phyloP scores from a whole-genome alignment of 2,113 vertebrate species.

The Addax nasomaculatus region DNA sequence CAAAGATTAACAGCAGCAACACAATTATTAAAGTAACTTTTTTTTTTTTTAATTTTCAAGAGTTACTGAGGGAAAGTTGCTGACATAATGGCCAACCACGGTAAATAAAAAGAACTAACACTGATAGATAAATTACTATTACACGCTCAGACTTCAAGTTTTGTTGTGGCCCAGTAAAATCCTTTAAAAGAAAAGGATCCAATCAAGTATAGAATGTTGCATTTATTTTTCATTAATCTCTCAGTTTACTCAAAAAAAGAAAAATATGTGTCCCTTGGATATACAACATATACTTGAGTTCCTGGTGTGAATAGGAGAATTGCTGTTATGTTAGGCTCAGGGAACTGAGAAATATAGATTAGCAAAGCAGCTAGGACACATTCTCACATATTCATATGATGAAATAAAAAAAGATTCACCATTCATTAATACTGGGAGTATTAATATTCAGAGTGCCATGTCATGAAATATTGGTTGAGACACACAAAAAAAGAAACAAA shows the following conservation, averaged over 20 bases:
- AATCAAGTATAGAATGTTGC: background rate
- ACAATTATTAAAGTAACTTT: background rate
- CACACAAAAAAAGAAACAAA: background rate
- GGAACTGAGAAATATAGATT: background rate
- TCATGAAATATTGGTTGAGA: background rate
- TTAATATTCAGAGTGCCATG: background rate
- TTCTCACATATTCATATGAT: background rate
- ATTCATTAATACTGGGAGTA: background rate
- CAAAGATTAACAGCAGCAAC: background rate
- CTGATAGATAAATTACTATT: background rate
- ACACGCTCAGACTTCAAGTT: background rate
- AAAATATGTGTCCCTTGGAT: background rate
- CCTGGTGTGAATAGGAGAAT: background rate
- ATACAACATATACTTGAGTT: background rate
- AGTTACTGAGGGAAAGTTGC: background rate
- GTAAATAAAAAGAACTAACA: background rate
- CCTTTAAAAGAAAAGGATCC: background rate
- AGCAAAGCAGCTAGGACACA: background rate
- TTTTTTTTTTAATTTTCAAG: background rate
- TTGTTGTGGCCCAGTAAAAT: background rate
- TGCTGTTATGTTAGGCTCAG: background rate
- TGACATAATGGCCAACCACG: background rate
- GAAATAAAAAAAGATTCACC: background rate
- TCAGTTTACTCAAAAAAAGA: background rate
- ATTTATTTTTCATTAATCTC: background rate